phyloP scores from a whole-genome alignment of 2,797 vertebrate species.

The Sitta carolinensis region DNA sequence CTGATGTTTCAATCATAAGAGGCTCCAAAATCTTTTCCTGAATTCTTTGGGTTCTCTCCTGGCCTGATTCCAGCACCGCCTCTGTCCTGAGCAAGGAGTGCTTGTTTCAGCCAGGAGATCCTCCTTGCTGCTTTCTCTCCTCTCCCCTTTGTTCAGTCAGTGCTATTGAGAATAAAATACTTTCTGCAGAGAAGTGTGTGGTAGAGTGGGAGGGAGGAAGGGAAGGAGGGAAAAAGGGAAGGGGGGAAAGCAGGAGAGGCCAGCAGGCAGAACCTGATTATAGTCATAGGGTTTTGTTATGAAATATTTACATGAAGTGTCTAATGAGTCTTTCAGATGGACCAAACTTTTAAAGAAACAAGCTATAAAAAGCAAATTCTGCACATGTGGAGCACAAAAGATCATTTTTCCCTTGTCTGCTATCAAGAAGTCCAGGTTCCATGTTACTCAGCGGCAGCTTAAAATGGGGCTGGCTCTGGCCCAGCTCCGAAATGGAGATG shows the following conservation, averaged over 20 bases:
- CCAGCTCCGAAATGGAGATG: slow-evolving; percentile 49
- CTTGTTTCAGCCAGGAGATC: background rate
- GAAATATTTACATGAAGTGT: slow-evolving; percentile 9
- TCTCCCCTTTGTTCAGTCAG: background rate
- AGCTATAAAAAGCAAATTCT: background rate
- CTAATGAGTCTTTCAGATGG: slow-evolving; percentile 46
- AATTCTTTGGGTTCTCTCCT: slow-evolving; percentile 27
- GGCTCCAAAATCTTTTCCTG: slow-evolving; percentile 46
- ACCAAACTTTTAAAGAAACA: slow-evolving; percentile 39
- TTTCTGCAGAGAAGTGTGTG: background rate
- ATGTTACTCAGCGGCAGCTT: background rate
- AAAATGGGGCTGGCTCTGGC: slow-evolving; percentile 21
- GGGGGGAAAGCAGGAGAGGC: background rate
- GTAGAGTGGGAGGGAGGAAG: background rate
- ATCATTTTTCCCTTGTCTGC: background rate
- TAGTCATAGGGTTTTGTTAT: slow-evolving; percentile 2
- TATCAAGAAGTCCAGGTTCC: slow-evolving; percentile 37
- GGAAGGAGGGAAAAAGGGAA: background rate
- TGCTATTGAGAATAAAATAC: background rate
- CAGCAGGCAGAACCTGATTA: background rate
- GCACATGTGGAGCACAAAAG: slow-evolving; percentile 13
- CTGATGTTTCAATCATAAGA: slow-evolving; percentile 52
- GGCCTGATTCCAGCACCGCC: background rate
- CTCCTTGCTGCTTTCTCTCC: background rate
- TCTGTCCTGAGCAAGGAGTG: background rate